Evolutionary conservation across 2,888 invertebrate species (phyloP), one percentile per base, ranked within the genome.

Genomic region (Watsonalla binaria): DNA sequence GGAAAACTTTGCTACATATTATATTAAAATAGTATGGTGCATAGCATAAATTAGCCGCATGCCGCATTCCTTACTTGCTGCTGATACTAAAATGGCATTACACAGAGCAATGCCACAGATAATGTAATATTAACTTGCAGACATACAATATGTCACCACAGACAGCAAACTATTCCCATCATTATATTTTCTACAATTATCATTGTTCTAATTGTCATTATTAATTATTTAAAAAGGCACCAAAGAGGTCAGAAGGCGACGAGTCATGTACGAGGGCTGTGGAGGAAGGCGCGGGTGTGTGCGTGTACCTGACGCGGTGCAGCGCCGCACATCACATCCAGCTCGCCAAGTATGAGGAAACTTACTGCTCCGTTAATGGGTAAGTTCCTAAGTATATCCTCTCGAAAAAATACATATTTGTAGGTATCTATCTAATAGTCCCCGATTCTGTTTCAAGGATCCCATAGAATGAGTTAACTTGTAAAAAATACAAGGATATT

Each of bases 281-380:
- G 14, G 64, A 63, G 56, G 74, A 74, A 48, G 65, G 65, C 50
- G 59, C 65, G 2, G 85, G 86, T 39, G 65, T 74, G 50, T 91
- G 90, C 66, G 82, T 84, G 47, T 90, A 90, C 69, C 64, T 91
- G 47, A 78, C 83, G 51, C 75, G 84, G 13, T 89, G 89, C 60
- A 64, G 49, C 45, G 68, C 77, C 35, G 83, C 87, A 6, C 63
- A 60, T 42, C 45, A 57, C 54, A 75, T 86, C 60, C 73, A 76
- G 35, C 65, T 62, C 2, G 72, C 74, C 7, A 51, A 65, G 8
- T 91, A 90, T 74, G 62, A 55, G 35, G 61, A 61, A 34, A 68
- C 73, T 5, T 82, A 82, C 70, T 91, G 91, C 67, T 54, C 71
- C 33, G 72, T 86, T 49, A 70, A 71, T 34, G 80, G 78, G 87